Base-by-base conservation (phyloP, 2,888 invertebrate species). In the Leucophenga montana region DNA sequence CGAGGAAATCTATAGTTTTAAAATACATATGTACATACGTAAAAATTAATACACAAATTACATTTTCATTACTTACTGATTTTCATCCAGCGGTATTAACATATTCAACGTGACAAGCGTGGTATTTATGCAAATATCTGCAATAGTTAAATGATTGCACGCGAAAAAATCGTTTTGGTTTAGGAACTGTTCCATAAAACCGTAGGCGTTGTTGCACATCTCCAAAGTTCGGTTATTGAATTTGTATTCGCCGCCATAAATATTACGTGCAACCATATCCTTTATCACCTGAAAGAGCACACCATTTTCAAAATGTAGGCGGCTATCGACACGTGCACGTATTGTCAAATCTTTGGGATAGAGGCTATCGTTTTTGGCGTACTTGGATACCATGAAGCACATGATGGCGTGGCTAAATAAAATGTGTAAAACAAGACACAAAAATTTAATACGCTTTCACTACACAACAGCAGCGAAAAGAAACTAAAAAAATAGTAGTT, bases 241-340 rank as follows among this genome's bases (percentile, higher is more conserved):
- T 27, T 83, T 80, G 0, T 70, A 81, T 67, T 85, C 86, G 0
- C 79, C 81, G 3, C 84, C 83, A 46, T 84, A 85, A 20, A 89
- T 79, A n/a, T 89, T 83, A 0, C 88, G 86, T 3, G 73, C 83
- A 61, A 89, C 87, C 71, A 89, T 88, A 61, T 88, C 88, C 48
- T 87, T 89, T 39, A 90, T 78, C 18, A 88, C 84, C 62, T 89
- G 86, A 73, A 91, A 91, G 1, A 92, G 85, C 13, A 89, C 87
- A 4, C 90, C 90, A 67, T 88, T 88, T 71, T 92, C 90, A 76
- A 90, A 92, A 82, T 91, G 89, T 67, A 92, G 78, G 64, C 90
- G 86, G 76, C 91, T 91, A 80, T 92, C 90, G 33, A 92, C 85
- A n/a, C 88, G 79, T 0, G 91, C 91, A 50, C 92, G 86, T 67